These are phyloP conservation scores for Neogale vison DNA, from an alignment of 2,113 vertebrate species.

Conservation along the genomic window DNA sequence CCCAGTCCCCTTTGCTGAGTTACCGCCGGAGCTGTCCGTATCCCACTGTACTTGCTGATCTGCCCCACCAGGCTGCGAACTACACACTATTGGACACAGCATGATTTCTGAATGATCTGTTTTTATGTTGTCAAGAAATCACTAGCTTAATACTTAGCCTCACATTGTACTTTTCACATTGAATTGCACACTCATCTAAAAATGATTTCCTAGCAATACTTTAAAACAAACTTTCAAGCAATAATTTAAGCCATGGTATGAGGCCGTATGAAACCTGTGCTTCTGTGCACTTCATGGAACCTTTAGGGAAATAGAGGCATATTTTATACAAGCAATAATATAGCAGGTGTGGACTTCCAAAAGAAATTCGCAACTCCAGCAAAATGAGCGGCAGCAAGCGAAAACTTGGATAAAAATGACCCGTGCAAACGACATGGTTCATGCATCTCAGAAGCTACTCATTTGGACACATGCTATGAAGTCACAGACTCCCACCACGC, in stretches of 20 bases:
- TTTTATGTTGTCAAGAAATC: conserved; percentile 22
- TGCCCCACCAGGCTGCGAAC: not conserved
- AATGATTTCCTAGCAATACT: conserved; percentile 82
- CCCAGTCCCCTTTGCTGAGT: not conserved
- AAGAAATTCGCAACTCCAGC: conserved; percentile 33
- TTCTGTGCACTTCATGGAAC: not conserved
- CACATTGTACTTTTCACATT: conserved; percentile 25
- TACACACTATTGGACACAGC: not conserved
- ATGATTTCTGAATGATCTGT: conserved; percentile 11
- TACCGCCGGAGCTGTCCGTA: not conserved
- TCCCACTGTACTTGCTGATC: not conserved
- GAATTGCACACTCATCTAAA: conserved; percentile 48
- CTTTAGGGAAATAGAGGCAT: conserved; percentile 58
- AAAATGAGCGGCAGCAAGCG: conserved; percentile 61
- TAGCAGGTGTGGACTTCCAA: conserved; percentile 33
- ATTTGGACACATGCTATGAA: conserved; percentile 45
- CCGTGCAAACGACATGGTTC: not conserved
- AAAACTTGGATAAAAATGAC: conserved; percentile 42
- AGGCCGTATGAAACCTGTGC: not conserved
- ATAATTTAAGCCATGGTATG: conserved; percentile 81
- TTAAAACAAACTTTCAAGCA: conserved; percentile 76
- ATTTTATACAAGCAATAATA: conserved; percentile 75
- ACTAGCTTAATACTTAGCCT: conserved; percentile 52
- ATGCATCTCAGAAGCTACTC: conserved; percentile 51
- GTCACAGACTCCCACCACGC: conserved; percentile 24